Evolutionary conservation across 2,113 vertebrate species (phyloP).

Genomic region (Marcusenius ussheri): DNA sequence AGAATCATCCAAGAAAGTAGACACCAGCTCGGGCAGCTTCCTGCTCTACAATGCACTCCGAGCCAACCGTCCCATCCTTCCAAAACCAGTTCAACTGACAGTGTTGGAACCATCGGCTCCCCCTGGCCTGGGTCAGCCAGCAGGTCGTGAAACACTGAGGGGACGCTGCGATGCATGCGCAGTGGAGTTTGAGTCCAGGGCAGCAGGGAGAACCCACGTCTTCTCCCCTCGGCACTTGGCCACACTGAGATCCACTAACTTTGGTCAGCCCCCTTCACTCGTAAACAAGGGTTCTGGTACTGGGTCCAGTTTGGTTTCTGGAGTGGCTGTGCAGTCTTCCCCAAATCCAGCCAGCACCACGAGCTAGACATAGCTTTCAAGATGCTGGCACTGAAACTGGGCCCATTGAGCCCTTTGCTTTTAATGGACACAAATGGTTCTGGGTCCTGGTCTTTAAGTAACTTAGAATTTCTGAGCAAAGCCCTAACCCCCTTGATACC

Average conservation of each 20-base stretch:
- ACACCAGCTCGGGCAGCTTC: slow-evolving; percentile 64
- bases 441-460: slow-evolving; percentile 64
- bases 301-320: slow-evolving; percentile 36
- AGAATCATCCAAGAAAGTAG: slow-evolving; percentile 53
- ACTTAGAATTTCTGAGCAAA: slow-evolving; percentile 46
- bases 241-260: slow-evolving; percentile 72
- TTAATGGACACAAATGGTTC: slow-evolving; percentile 50
- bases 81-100: slow-evolving; percentile 66
- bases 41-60: slow-evolving; percentile 67
- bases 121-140: slow-evolving; percentile 48
- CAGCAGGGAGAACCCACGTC: slow-evolving; percentile 78
- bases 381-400: slow-evolving; percentile 52
- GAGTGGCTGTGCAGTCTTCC: slow-evolving; percentile 49
- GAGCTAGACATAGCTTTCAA: slow-evolving; percentile 56
- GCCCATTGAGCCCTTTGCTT: slow-evolving; percentile 57
- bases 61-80: slow-evolving; percentile 67
- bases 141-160: slow-evolving; percentile 59
- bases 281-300: slow-evolving; percentile 51
- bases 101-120: slow-evolving; percentile 45
- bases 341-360: slow-evolving; percentile 56
- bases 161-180: slow-evolving; percentile 75
- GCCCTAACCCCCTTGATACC: slow-evolving; percentile 31
- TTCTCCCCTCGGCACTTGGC: slow-evolving; percentile 79
- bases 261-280: slow-evolving; percentile 59
- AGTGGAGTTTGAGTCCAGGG: slow-evolving; percentile 76